Base-by-base conservation (phyloP, 2,113 vertebrate genomes). In the Zapornia atra region DNA sequence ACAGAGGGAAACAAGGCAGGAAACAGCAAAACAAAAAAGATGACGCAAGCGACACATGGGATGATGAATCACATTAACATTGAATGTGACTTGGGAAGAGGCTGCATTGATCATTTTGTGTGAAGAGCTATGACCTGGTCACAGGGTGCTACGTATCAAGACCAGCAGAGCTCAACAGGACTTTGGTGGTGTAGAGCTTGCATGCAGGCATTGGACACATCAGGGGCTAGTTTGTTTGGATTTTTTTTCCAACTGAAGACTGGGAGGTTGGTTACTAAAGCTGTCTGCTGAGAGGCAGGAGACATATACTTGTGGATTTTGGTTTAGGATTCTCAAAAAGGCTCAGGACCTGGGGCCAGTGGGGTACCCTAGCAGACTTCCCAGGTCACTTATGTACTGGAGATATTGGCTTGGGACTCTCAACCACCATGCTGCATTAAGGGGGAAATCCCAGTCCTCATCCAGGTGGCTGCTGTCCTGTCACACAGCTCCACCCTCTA, bases 11-110 rank as follows among this genome's bases (percentile, higher is more conserved):
- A 85, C 14, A 72, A 44, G 18, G 34, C 36, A 90, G 90, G 82
- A 88, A 94, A 78, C 7, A 91, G 34, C 72, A 91, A 54, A 92
- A 63, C 5, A 61, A 78, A 75, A 71, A 63, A 80, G 65, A 75
- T 34, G 48, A 63, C 7, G 84, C 7, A 88, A 70, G 46, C 5
- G 1, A 82, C n/a, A 17, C 21, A 21, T 25, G 26, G 24, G n/a
- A 79, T 24, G 44, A n/a, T 69, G 48, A 94, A 71, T 91, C 66
- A 61, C 26, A 69, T 85, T 71, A 61, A n/a, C 42, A 71, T 46
- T 15, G 12, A 79, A 71, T 48, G 38, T 51, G 57, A 72, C 93
- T 60, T 73, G 75, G 50, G 69, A 73, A 66, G 34, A 65, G 44
- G 42, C 13, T 60, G 66, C 57, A 68, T 1, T 42, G 60, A 85